Percentiles rank a stretch among this genome's conserved stretches.
phyloP scores from a whole-genome alignment of 2,113 vertebrate species.

The Accipiter cooperii region DNA sequence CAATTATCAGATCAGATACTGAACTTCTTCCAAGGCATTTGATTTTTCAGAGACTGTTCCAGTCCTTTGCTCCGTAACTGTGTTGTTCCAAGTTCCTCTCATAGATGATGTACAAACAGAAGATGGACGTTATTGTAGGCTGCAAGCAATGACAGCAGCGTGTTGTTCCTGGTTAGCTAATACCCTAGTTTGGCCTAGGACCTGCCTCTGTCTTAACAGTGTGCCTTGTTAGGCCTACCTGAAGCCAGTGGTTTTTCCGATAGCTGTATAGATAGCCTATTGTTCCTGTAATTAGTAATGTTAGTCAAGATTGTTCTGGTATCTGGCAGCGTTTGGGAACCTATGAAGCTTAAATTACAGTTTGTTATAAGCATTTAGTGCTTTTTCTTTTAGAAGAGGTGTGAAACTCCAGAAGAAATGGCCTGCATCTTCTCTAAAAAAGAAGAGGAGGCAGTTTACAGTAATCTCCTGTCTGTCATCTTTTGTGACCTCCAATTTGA shows the following conservation, averaged over 20 bases:
- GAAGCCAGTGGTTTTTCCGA: background rate
- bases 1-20: background rate
- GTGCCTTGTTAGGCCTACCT: background rate
- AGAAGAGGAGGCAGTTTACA: background rate
- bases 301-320: background rate
- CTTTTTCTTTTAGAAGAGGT: background rate
- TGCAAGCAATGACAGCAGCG: background rate
- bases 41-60: background rate
- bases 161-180: background rate
- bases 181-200: background rate
- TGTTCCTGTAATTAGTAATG: background rate
- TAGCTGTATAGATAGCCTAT: background rate
- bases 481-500: background rate
- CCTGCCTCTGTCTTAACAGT: too few species aligned
- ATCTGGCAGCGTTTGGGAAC: background rate
- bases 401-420: background rate
- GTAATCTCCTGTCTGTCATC: background rate
- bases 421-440: background rate
- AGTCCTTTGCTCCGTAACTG: background rate
- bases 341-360: background rate
- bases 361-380: background rate
- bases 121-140: background rate
- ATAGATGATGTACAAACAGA: background rate
- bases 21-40: background rate
- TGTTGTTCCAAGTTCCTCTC: background rate